Evolutionary conservation across 1,140 invertebrate species (phyloP).

Genomic region (Phymastichus coffea): DNA sequence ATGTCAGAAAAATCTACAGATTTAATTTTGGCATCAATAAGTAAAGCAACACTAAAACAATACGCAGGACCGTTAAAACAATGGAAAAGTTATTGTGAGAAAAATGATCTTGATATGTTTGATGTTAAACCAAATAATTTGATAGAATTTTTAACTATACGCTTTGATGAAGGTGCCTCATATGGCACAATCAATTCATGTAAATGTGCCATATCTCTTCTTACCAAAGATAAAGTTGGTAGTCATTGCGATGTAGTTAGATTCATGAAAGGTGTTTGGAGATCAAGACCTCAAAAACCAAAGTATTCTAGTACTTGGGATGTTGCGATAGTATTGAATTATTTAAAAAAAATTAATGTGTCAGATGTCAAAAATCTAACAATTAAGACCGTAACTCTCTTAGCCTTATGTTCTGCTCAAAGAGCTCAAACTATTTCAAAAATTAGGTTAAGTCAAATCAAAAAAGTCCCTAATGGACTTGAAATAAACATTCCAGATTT

Average conservation of each 20-base stretch:
- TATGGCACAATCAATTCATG: conserved; percentile 35
- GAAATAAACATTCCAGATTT: conserved; percentile 26
- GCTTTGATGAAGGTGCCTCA: conserved; percentile 24
- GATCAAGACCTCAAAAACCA: conserved; percentile 29
- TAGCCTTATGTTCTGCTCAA: conserved; percentile 33
- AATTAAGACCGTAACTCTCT: conserved; percentile 29
- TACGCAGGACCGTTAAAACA: conserved; percentile 12
- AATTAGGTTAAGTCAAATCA: conserved; percentile 23
- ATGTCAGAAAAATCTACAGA: conserved; percentile 5
- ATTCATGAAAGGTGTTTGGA: conserved; percentile 38
- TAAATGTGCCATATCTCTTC: conserved; percentile 31
- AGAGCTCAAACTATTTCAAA: conserved; percentile 32
- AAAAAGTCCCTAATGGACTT: neutral
- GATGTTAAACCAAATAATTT: neutral
- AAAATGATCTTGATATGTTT: conserved; percentile 11
- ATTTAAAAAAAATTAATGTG: conserved; percentile 24
- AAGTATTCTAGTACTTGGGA: conserved; percentile 42
- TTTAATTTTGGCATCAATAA: conserved; percentile 12
- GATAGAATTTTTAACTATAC: conserved; percentile 15
- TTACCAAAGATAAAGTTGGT: conserved; percentile 26
- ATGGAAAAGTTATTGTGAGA: conserved; percentile 25
- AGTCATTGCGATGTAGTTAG: conserved; percentile 17
- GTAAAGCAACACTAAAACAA: conserved; percentile 20
- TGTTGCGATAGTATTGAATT: conserved; percentile 33
- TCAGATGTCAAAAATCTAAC: conserved; percentile 20